Conservation (phyloP, 2,888 invertebrate genomes). For the Ischnura elegans region DNA sequence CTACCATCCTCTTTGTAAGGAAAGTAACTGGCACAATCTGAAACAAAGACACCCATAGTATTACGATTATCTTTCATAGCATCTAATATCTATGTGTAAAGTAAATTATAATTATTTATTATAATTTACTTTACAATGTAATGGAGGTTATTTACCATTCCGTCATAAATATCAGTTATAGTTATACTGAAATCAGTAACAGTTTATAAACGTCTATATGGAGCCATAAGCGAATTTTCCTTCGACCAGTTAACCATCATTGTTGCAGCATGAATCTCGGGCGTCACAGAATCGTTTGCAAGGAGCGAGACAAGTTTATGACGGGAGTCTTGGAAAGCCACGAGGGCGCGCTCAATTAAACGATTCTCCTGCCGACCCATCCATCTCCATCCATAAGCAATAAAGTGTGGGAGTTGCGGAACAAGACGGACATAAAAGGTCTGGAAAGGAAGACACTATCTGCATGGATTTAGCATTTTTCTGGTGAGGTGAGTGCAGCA, state of each 20-base stretch:
- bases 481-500: background rate
- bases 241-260: background rate
- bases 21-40: no score
- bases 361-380: conserved; percentile 36
- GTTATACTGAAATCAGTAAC: no score
- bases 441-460: conserved; percentile 12
- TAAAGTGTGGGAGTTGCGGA: conserved; percentile 22
- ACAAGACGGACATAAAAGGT: conserved; percentile 49
- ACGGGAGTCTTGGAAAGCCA: conserved; percentile 22
- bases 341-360: conserved; percentile 51
- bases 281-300: conserved; percentile 7
- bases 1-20: no score
- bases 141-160: no score
- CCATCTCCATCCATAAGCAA: conserved; percentile 37
- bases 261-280: conserved; percentile 39
- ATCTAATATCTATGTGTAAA: no score
- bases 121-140: no score
- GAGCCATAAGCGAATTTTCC: background rate
- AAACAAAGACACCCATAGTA: no score
- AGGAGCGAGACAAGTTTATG: background rate
- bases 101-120: no score
- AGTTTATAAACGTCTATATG: no score
- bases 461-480: conserved; percentile 1
- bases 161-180: no score
- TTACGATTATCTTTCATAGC: no score